Evolutionary conservation across 2,888 invertebrate species (phyloP).

Genomic region (Ophion obscuratus): DNA sequence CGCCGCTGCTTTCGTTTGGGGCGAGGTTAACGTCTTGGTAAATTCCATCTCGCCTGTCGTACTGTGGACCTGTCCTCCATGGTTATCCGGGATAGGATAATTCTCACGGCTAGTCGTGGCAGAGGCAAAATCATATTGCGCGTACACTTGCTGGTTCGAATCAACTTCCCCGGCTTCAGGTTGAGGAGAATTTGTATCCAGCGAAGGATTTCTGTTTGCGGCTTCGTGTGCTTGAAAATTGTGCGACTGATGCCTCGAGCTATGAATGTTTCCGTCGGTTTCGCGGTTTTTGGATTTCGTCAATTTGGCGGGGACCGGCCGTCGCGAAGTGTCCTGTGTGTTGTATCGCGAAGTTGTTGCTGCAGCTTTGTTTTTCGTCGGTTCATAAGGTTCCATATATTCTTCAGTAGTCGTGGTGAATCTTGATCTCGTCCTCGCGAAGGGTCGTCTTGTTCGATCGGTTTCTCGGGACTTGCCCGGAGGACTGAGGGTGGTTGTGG

Average conservation of each 20-base stretch:
- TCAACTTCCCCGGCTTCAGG: slow-evolving; percentile 37
- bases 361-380: slow-evolving; percentile 75
- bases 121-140: slow-evolving; percentile 70
- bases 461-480: slow-evolving; percentile 65
- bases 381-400: slow-evolving; percentile 79
- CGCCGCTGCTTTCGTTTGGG: slow-evolving; percentile 38
- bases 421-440: slow-evolving; percentile 78
- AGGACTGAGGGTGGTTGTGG: slow-evolving; percentile 75
- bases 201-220: slow-evolving; percentile 39
- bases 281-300: slow-evolving; percentile 73
- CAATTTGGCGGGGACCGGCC: slow-evolving; percentile 67
- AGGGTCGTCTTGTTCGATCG: slow-evolving; percentile 78
- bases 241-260: slow-evolving; percentile 69
- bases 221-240: slow-evolving; percentile 71
- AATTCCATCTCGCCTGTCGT: slow-evolving; percentile 65
- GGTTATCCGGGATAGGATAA: slow-evolving; percentile 63
- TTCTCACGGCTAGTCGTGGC: slow-evolving; percentile 68
- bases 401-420: slow-evolving; percentile 80
- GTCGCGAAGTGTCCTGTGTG: slow-evolving; percentile 55
- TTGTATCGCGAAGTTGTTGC: slow-evolving; percentile 75
- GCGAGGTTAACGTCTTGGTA: slow-evolving; percentile 70
- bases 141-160: slow-evolving; percentile 51
- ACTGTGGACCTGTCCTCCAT: slow-evolving; percentile 37
- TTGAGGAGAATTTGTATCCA: slow-evolving; percentile 49
- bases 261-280: slow-evolving; percentile 47